These are phyloP conservation scores for Ptilorrhoa leucosticta DNA, from an alignment of 2,113 vertebrate species.

Conservation along the genomic window DNA sequence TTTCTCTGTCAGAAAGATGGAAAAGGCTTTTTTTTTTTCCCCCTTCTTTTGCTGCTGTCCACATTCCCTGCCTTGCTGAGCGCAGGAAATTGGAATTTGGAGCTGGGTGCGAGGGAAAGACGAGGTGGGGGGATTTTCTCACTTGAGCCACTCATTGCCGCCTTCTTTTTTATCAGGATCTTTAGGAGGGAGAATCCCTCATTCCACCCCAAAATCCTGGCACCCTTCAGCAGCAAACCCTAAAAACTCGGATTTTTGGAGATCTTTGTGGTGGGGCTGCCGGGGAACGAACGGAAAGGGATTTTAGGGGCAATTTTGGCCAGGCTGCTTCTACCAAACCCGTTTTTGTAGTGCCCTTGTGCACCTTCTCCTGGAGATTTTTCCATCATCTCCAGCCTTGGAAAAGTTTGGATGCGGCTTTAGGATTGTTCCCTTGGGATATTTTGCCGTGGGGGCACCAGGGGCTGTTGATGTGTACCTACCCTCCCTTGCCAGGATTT, in stretches of 20 bases:
- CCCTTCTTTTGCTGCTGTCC: background rate
- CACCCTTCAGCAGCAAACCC: background rate
- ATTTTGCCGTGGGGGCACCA: background rate
- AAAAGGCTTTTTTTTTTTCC: background rate
- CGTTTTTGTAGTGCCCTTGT: background rate
- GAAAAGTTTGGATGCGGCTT: background rate
- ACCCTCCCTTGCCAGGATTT: background rate
- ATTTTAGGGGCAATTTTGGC: background rate
- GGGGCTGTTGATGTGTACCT: background rate
- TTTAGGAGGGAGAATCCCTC: conserved; percentile 7
- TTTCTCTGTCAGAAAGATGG: background rate
- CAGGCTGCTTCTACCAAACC: background rate
- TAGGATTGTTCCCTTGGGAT: background rate
- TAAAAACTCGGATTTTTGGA: background rate
- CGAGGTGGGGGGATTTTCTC: background rate
- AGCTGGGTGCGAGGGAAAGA: background rate
- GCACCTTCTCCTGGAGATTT: background rate
- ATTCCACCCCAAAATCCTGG: background rate
- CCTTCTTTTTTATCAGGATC: conserved; percentile 28
- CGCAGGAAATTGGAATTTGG: background rate
- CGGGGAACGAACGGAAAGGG: background rate
- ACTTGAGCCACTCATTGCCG: conserved; percentile 60
- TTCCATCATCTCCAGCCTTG: background rate
- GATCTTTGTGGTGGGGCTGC: background rate
- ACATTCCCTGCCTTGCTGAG: conserved; percentile 6